Evolutionary conservation across 2,797 vertebrate species (phyloP).

Genomic region (Crocidura indochinensis): DNA sequence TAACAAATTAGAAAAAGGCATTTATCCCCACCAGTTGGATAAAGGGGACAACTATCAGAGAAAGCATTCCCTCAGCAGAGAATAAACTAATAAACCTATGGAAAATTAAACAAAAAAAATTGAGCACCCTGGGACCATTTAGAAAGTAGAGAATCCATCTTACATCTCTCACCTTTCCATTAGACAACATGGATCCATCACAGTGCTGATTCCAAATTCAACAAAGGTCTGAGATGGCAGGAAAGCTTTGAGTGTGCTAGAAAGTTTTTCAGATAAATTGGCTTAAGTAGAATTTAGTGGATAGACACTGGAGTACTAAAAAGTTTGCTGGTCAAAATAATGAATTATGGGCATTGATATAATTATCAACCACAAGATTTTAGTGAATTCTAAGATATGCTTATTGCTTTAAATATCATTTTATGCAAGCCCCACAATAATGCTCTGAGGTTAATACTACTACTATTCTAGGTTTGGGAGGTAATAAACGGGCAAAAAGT

Average conservation of each 20-base stretch:
- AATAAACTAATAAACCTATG: neutral
- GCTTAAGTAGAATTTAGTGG: constrained; percentile 51
- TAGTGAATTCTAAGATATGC: constrained; percentile 4
- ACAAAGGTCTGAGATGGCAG: constrained; percentile 12
- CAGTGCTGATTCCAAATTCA: constrained; percentile 41
- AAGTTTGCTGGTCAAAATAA: constrained; percentile 51
- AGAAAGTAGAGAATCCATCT: constrained; percentile 37
- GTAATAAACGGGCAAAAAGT: neutral
- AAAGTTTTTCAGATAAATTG: constrained; percentile 55
- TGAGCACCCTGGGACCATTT: constrained; percentile 31
- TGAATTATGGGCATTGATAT: neutral
- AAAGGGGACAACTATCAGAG: constrained; percentile 29
- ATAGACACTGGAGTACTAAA: neutral
- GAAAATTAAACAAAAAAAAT: constrained; percentile 31
- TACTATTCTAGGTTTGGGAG: neutral
- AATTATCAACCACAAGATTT: constrained; percentile 42
- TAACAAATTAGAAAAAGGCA: constrained; percentile 19
- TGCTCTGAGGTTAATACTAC: neutral
- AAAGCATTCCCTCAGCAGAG: constrained; percentile 18
- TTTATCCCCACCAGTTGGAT: neutral
- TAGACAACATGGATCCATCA: neutral
- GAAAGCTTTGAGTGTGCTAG: constrained; percentile 21
- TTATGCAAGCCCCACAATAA: neutral
- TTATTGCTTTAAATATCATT: constrained; percentile 49
- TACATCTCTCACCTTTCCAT: constrained; percentile 49